Evolutionary conservation across 1,140 invertebrate genomes (phyloP), one percentile per base, ranked within the genome.

Genomic region (Drosophila pruinosa): DNA sequence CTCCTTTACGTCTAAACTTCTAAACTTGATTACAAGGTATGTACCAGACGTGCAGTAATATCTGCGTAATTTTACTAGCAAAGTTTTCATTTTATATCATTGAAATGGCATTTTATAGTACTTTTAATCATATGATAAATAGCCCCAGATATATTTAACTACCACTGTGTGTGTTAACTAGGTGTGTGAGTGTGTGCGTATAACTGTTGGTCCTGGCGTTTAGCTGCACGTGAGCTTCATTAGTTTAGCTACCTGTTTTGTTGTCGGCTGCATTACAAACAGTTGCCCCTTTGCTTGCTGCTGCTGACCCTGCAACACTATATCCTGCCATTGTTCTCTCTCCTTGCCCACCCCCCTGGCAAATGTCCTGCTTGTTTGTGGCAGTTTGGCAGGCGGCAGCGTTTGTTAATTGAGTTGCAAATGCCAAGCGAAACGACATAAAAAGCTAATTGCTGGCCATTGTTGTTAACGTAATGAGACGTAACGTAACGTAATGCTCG

Each of bases 321-420:
- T 5, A 38, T 17, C 1, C 39, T 61, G 47, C 48, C 12, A 34
- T 39, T 39, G 38, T 39, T 6, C 15, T 39, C 4, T 3, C 24
- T 14, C 2, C 12, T 24, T n/a, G n/a, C n/a, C n/a, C n/a, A n/a
- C n/a, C n/a, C n/a, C n/a, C n/a, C n/a, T n/a, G n/a, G n/a, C n/a
- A n/a, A n/a, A n/a, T n/a, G n/a, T n/a, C n/a, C n/a, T n/a, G n/a
- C n/a, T n/a, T n/a, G n/a, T n/a, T n/a, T n/a, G n/a, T n/a, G n/a
- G n/a, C n/a, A 7, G 21, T 47, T 6, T 41, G 17, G 63, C 38
- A 28, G 38, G 24, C 47, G 15, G 59, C 24, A 73, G 75, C 50
- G 14, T 19, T 45, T 48, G n/a, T 71, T 85, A 85, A 85, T 85
- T 85, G 79, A 85, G 81, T 80, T 85, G 81, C 82, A 78, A 86